Evolutionary conservation across 2,888 invertebrate genomes (phyloP).

Genomic region (Thymelicus acteon): DNA sequence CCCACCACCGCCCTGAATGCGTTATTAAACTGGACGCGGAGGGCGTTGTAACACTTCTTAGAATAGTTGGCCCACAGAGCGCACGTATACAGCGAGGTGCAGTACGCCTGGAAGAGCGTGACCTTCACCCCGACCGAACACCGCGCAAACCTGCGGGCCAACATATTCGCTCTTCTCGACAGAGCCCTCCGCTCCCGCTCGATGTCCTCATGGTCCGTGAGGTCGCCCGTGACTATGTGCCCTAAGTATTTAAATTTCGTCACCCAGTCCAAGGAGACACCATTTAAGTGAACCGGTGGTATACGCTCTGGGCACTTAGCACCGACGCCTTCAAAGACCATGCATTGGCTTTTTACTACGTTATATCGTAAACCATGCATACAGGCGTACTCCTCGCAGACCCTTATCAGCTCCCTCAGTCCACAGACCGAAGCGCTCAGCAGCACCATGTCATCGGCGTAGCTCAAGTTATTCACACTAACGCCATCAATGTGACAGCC

Average conservation of each 20-base stretch:
- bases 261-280: neutral
- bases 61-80: constrained; percentile 2
- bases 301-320: neutral
- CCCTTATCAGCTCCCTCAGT: constrained; percentile 46
- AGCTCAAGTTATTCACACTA: constrained; percentile 41
- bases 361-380: constrained; percentile 16
- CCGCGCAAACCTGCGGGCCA: constrained; percentile 9
- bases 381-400: constrained; percentile 49
- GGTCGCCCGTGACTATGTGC: constrained; percentile 2
- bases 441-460: constrained; percentile 46
- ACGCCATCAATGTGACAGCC: constrained; percentile 23
- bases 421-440: constrained; percentile 42
- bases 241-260: constrained; percentile 13
- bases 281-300: neutral
- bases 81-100: constrained; percentile 23
- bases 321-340: neutral
- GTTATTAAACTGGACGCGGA: constrained; percentile 35
- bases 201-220: constrained; percentile 8
- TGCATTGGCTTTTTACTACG: neutral
- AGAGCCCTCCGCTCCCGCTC: constrained; percentile 5
- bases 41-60: neutral
- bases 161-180: neutral
- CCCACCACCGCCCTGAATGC: constrained; percentile 29
- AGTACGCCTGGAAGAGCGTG: constrained; percentile 25
- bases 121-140: constrained; percentile 19